Base-by-base conservation (phyloP, 1,140 invertebrate species). In the Oryzaephilus surinamensis region DNA sequence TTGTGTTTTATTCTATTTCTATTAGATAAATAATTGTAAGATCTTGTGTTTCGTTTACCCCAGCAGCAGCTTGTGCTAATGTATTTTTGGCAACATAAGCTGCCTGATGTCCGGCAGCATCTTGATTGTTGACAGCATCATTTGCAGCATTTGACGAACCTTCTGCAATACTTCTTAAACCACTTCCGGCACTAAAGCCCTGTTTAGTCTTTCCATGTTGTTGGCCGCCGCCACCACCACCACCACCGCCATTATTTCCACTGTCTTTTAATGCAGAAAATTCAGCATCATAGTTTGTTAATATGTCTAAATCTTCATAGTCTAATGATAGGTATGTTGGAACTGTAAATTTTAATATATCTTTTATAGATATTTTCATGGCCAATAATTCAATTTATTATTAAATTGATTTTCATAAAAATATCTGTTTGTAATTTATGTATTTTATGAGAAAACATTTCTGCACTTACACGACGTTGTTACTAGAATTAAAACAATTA, bases 131-230 rank as follows among this genome's bases (percentile, higher is more conserved):
- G 0, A 79, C 63, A 11, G 76, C 75, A 32, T 69, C 76, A 41
- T 76, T 71, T 1, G 81, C 81, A 49, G 80, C 74, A 53, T 81
- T 77, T 1, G 78, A 79, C 0, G 80, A 81, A 2, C 79, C 79
- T 41, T 72, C 71, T 1, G 74, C 74, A 30, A 75, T 74, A 55
- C 58, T 58, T 38, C 67, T 56, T 52, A 70, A 52, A 45, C 66
- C 41, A 33, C 54, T 56, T 1, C 60, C 60, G 19, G 50, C 51
- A 49, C 58, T 61, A 41, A 53, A 55, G 37, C 58, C 58, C 26
- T 46, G 42, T 24, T 55, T 53, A 37, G 28, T 28, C 48, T 46
- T 30, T 26, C 34, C 33, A 45, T 45, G 10, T 29, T 41, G 19
- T 17, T 28, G 28, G 29, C 13, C 13, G 17, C 14, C n/a, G 3